Conservation (phyloP, 2,113 vertebrate genomes). For the Oplegnathus fasciatus region DNA sequence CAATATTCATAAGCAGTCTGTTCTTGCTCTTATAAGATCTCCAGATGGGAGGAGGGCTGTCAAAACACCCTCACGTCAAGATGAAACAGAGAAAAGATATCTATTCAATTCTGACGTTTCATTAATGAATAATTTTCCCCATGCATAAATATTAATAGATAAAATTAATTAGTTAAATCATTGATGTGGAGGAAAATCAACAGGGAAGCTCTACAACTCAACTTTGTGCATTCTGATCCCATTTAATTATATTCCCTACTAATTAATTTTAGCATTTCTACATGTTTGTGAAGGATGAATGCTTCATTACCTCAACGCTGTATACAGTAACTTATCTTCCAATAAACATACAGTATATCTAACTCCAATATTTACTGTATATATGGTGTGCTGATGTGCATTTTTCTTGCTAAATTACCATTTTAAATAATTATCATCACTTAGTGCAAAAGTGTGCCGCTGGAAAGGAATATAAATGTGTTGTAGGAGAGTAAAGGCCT, state of each 20-base stretch:
- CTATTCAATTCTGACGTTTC: constrained; percentile 82
- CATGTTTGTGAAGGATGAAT: constrained; percentile 55
- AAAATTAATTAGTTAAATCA: constrained; percentile 86
- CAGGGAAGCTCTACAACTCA: constrained; percentile 71
- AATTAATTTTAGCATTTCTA: constrained; percentile 73
- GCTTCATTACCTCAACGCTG: constrained; percentile 51
- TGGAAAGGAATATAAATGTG: background rate
- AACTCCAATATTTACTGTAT: background rate
- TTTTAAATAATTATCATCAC: constrained; percentile 28
- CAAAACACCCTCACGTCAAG: constrained; percentile 81
- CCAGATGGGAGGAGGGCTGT: constrained; percentile 80
- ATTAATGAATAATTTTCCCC: constrained; percentile 84
- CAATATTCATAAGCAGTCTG: constrained; percentile 82
- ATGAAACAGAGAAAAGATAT: constrained; percentile 79
- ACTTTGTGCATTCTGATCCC: constrained; percentile 65
- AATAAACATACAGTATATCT: constrained; percentile 1
- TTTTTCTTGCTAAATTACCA: constrained; percentile 3
- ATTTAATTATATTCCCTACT: constrained; percentile 68
- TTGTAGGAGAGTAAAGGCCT: background rate
- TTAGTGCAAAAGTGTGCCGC: constrained; percentile 8
- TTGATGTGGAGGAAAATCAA: constrained; percentile 83
- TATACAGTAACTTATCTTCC: constrained; percentile 23
- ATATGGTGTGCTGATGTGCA: background rate
- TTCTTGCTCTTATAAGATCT: constrained; percentile 76
- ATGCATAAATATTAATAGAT: constrained; percentile 86